A percentile compares a stretch with the other conserved stretches of the same genome.
phyloP scores from a whole-genome alignment of 1,140 invertebrate genomes.

The Zaprionus nigranus region DNA sequence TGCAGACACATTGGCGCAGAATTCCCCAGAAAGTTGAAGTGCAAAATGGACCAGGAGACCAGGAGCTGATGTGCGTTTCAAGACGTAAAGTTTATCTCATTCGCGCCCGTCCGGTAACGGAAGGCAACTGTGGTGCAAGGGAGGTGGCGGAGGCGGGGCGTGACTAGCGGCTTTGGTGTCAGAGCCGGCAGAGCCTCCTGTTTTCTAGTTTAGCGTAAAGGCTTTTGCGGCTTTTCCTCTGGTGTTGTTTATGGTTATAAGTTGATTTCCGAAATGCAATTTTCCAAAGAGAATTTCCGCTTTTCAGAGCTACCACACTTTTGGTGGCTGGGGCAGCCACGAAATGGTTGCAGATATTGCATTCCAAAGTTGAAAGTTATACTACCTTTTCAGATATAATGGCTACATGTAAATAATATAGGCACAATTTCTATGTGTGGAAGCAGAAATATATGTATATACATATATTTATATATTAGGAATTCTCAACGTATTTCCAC shows the following conservation, averaged over 20 bases:
- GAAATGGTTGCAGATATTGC: not conserved
- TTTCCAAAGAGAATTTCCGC: slow-evolving; percentile 59
- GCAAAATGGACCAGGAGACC: slow-evolving; percentile 63
- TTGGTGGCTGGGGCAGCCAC: slow-evolving; percentile 39
- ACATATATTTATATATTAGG: no score
- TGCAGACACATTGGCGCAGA: slow-evolving; percentile 57
- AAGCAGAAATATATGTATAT: no score
- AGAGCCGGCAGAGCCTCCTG: slow-evolving; percentile 5
- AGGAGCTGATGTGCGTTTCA: slow-evolving; percentile 54
- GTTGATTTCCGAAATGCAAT: slow-evolving; percentile 76
- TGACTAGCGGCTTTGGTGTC: not conserved
- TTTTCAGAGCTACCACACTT: slow-evolving; percentile 28
- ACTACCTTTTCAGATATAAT: not conserved
- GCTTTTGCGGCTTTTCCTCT: slow-evolving; percentile 62
- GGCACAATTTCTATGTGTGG: not conserved
- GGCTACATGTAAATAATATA: not conserved
- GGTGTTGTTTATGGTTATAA: slow-evolving; percentile 78
- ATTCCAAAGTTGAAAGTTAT: slow-evolving; percentile 1
- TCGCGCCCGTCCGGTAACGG: slow-evolving; percentile 55
- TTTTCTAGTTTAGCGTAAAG: slow-evolving; percentile 38
- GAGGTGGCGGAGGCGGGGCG: not conserved
- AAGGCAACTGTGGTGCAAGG: slow-evolving; percentile 31
- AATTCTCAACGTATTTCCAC: not conserved
- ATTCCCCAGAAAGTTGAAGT: slow-evolving; percentile 68
- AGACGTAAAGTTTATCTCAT: slow-evolving; percentile 77